Evolutionary conservation across 2,888 invertebrate genomes (phyloP).

Genomic region (Podotricha telesiphe): DNA sequence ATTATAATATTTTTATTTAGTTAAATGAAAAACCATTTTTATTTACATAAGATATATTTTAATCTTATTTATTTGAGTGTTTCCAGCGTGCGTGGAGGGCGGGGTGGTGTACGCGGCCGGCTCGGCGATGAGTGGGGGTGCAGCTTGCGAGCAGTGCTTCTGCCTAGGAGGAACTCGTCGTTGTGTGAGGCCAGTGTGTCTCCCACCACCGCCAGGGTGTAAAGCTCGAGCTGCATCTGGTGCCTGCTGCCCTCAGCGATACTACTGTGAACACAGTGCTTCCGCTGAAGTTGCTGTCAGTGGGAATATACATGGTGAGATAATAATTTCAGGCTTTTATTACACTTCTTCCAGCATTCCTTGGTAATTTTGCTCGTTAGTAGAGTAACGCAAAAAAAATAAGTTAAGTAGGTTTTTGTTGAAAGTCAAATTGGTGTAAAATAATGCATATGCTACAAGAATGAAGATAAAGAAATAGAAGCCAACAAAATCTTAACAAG

Average conservation of each 20-base stretch:
- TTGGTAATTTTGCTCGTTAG: background rate
- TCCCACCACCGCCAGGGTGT: conserved; percentile 89
- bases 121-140: conserved; percentile 91
- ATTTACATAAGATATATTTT: conserved; percentile 4
- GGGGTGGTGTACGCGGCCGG: conserved; percentile 90
- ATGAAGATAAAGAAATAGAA: too few species aligned
- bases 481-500: too few species aligned
- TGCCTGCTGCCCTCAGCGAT: conserved; percentile 91
- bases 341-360: too few species aligned
- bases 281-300: conserved; percentile 50
- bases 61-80: conserved; percentile 50
- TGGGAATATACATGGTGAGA: conserved; percentile 35
- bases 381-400: too few species aligned
- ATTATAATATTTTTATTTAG: too few species aligned
- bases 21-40: background rate
- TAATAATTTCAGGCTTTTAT: background rate
- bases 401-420: too few species aligned
- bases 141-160: conserved; percentile 94
- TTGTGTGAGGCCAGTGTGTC: conserved; percentile 92
- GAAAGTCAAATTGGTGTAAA: too few species aligned
- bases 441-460: too few species aligned
- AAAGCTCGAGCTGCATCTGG: conserved; percentile 84
- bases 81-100: conserved; percentile 87
- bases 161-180: conserved; percentile 89
- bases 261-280: conserved; percentile 83